Base-by-base conservation (phyloP, 1,140 invertebrate genomes). In the Thaumetopoea pityocampa region DNA sequence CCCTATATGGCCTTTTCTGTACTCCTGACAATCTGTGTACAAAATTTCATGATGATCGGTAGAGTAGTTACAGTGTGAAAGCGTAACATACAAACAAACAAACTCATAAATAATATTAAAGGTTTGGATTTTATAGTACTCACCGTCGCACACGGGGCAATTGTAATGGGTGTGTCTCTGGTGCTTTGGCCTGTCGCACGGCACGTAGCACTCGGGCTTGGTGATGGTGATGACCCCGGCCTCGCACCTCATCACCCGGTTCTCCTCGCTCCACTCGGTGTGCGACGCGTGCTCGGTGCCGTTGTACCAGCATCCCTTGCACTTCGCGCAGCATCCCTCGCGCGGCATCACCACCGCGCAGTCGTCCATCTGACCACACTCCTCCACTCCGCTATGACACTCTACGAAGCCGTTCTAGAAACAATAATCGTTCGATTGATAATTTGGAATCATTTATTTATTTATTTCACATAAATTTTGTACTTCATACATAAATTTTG, bases 221-320 rank as follows among this genome's bases (percentile, higher is more conserved):
- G 93, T 92, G 56, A 93, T 89, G 1, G 94, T 97, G 41, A 96
- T 86, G 16, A 96, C 91, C 5, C 94, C 94, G 9, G 93, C 94
- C 67, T 93, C 89, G 77, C 95, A 96, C 14, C 90, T 87, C 49
- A 92, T 82, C 38, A 91, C 83, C 38, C 83, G 84, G 62, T 94
- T 96, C 0, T 92, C 90, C 55, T 94, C 90, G 14, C 87, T 86
- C 93, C 94, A 96, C 67, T 93, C 92, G 0, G 91, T 89, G 22
- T 92, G 92, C 19, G 93, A 94, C 2, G 86, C 85, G 61, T 93
- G 90, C 15, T 90, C 86, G 1, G 88, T 79, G 3, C 93, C 92
- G 14, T 92, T 90, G 66, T 90, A 90, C 34, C 89, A 85, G 76
- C 95, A 96, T 7, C 93, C 94, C 49, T 81, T 84, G 46, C 79